Evolutionary conservation across 2,888 invertebrate species (phyloP).

Genomic region (Meiosimyza decipiens): DNA sequence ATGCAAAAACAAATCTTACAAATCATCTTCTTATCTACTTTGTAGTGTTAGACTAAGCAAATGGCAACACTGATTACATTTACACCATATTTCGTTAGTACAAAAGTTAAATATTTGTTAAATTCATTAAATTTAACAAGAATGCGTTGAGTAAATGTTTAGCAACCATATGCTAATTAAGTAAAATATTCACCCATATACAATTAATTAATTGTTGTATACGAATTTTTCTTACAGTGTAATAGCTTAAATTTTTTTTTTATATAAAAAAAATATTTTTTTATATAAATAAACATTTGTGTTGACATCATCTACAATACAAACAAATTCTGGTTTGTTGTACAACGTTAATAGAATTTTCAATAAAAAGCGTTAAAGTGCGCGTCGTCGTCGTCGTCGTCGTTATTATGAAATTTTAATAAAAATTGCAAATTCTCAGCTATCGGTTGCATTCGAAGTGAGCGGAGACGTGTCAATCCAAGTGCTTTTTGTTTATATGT

Average conservation of each 20-base stretch:
- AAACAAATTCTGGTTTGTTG: not conserved
- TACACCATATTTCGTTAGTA: no score
- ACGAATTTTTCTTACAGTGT: not conserved
- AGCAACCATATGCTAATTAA: not conserved
- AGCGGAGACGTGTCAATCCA: not conserved
- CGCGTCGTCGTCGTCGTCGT: no score
- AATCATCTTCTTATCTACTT: no score
- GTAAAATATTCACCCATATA: not conserved
- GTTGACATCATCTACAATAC: slow-evolving; percentile 24
- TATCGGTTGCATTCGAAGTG: no score
- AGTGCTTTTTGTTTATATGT: not conserved
- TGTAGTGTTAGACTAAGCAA: no score
- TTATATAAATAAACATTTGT: not conserved
- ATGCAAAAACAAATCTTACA: no score
- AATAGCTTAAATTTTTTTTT: not conserved
- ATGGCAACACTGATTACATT: no score
- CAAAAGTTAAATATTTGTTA: no score
- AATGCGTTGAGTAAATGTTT: not conserved
- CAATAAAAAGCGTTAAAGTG: no score
- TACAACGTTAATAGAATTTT: no score
- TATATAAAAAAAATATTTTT: not conserved
- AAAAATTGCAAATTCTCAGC: no score
- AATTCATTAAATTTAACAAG: not conserved
- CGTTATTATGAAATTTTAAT: no score
- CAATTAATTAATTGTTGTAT: not conserved